These are phyloP conservation scores for Sipunculus nudus DNA, from an alignment of 2,888 invertebrate species.

Conservation along the genomic window DNA sequence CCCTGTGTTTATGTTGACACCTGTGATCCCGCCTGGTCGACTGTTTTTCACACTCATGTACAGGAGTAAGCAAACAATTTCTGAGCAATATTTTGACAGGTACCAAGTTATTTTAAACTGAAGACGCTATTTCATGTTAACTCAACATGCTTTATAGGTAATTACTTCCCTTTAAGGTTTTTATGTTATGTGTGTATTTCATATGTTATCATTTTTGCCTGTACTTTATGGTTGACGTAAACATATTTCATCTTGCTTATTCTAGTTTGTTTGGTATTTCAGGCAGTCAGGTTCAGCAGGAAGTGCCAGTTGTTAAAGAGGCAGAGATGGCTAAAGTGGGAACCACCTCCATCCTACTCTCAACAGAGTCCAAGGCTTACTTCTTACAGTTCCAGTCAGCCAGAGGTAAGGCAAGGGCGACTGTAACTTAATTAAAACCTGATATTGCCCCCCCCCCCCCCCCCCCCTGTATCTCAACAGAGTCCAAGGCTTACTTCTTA, in stretches of 20 bases:
- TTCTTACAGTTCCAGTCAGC: conserved; percentile 73
- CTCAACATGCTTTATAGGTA: background rate
- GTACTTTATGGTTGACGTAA: background rate
- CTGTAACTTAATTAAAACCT: background rate
- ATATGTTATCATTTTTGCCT: background rate
- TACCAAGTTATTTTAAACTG: too few relatives aligned
- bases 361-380: conserved; percentile 78
- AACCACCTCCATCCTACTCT: conserved; percentile 76
- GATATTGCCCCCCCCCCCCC: too few relatives aligned
- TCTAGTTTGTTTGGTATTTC: background rate
- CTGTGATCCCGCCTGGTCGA: too few relatives aligned
- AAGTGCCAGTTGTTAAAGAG: conserved; percentile 16
- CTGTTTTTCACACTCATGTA: too few relatives aligned
- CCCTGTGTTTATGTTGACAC: too few relatives aligned
- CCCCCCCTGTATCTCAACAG: conserved; percentile 78
- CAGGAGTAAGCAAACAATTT: too few relatives aligned
- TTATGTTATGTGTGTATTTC: too few relatives aligned
- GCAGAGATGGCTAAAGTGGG: conserved; percentile 68
- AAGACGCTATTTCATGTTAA: background rate
- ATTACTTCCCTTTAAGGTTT: background rate
- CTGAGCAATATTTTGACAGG: too few relatives aligned
- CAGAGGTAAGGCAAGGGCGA: conserved; percentile 38
- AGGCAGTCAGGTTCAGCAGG: conserved; percentile 21
- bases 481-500: conserved; percentile 78
- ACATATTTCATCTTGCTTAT: background rate